These are phyloP conservation scores for Eurytoma adleriae DNA, from an alignment of 2,888 invertebrate species.

Conservation along the genomic window DNA sequence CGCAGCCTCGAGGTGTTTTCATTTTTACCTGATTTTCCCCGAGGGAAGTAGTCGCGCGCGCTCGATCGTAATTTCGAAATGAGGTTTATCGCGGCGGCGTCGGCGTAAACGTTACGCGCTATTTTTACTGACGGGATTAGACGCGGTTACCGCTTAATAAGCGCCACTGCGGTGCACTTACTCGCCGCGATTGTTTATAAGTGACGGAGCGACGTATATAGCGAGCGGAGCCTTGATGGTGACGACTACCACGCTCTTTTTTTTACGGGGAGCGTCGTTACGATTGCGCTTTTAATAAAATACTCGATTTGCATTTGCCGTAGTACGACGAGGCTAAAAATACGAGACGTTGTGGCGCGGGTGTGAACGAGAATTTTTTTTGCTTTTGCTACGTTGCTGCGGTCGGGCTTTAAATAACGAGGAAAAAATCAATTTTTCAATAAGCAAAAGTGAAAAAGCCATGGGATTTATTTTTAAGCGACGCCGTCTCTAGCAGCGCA, in stretches of 20 bases:
- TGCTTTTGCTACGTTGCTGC: neutral
- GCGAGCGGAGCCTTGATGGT: neutral
- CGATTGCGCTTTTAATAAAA: neutral
- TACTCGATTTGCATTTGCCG: neutral
- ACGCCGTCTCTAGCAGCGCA: neutral
- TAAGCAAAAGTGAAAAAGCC: conserved; percentile 43
- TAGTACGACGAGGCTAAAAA: neutral
- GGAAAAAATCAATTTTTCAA: conserved; percentile 48
- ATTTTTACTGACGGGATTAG: neutral
- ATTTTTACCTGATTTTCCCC: too few species aligned
- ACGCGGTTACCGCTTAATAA: neutral
- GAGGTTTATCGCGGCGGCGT: neutral
- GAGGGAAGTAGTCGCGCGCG: too few species aligned
- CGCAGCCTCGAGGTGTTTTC: too few species aligned
- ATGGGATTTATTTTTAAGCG: conserved; percentile 4
- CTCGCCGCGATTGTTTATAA: conserved; percentile 17
- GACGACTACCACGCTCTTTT: neutral
- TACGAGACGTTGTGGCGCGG: neutral
- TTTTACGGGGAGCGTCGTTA: neutral
- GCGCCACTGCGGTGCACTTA: neutral
- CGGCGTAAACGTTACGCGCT: neutral
- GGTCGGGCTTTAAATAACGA: conserved; percentile 30
- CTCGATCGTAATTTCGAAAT: neutral
- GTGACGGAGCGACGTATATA: neutral
- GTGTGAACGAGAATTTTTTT: conserved; percentile 24